Base-by-base conservation (phyloP, 2,888 invertebrate genomes). In the Hanleya hanleyi region DNA sequence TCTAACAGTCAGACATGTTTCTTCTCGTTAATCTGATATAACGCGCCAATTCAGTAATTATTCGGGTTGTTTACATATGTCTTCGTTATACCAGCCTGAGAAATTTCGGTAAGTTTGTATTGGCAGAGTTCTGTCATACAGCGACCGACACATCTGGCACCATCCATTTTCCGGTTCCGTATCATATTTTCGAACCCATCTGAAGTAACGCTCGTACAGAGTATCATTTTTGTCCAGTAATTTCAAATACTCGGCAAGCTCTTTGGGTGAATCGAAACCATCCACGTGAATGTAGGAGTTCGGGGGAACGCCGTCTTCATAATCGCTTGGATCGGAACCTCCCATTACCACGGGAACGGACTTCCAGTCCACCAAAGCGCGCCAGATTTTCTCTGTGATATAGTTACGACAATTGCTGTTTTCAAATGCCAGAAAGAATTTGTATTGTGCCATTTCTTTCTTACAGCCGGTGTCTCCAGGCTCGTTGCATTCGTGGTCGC, bases 321-420 rank as follows among this genome's bases (percentile, higher is more conserved):
- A 64, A 29, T 64, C 64, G 15, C 38, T 15, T 3, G 38, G 37
- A 35, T 37, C 64, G 4, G 64, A 15, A 4, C 64, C 64, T 36
- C 64, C 64, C 37, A 36, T 64, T 3, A 64, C 64, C n/a, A 64
- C 37, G 22, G 64, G 64, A 36, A 64, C 64, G 9, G 37, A n/a
- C 15, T 64, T 35, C 64, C 64, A 64, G 35, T 35, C 38, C 33
- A n/a, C 37, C 35, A 64, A 9, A 4, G 64, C 37, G 18, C 38
- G 37, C 37, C 35, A 64, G 4, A 64, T 37, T 37, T 64, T 64
- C 37, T 64, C 64, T 35, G 64, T 64, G 3, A 64, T 64, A n/a
- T 64, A 64, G 26, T 29, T 37, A 9, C 64, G 35, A 64, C 64
- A 64, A 37, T 64, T 35, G 37, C 64, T 64, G 38, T 64, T 64